Base-by-base conservation (phyloP, 2,888 invertebrate genomes). In the Apodemia zela region DNA sequence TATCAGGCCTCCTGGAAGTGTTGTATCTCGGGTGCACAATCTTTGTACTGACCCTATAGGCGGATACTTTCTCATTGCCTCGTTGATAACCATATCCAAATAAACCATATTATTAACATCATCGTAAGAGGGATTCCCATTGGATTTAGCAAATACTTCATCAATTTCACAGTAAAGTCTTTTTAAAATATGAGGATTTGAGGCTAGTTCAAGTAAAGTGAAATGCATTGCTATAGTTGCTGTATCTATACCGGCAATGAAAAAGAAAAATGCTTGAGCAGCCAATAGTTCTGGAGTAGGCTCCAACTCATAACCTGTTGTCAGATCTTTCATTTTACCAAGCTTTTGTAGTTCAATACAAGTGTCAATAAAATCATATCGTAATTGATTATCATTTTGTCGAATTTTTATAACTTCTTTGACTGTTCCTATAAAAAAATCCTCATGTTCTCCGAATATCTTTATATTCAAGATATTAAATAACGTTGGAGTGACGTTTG, bases 261-360 rank as follows among this genome's bases (percentile, higher is more conserved):
- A 89, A 65, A 92, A 92, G 67, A 90, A 82, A 62, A 92, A 87
- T 0, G 87, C 86, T 70, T 92, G 90, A 2, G 89, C 85, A 3
- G 87, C 84, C 33, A 90, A 51, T 1, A 87, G 17, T 71, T 72
- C 72, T 13, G 80, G 74, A 2, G 76, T 75, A 6, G 78, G 66
- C n/a, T 77, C 72, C 10, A 71, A 47, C 42, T 73, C 65, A 47
- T 68, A 71, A 0, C 69, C 70, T 11, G 71, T 71, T 8, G 42
- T 49, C n/a, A 25, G 10, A 65, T 74, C 72, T 15, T 59, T 51
- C 64, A 74, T 66, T 62, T 66, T 38, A 17, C 70, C 71, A 58
- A 66, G 63, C 0, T 70, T 67, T 67, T 75, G 73, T 33, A 77
- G 61, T 49, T 69, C 69, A 15, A 78, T 29, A 47, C 75, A 73